Evolutionary conservation across 1,140 invertebrate species (phyloP), one percentile per base, ranked within the genome.

Genomic region (Caenorhabditis briggsae): DNA sequence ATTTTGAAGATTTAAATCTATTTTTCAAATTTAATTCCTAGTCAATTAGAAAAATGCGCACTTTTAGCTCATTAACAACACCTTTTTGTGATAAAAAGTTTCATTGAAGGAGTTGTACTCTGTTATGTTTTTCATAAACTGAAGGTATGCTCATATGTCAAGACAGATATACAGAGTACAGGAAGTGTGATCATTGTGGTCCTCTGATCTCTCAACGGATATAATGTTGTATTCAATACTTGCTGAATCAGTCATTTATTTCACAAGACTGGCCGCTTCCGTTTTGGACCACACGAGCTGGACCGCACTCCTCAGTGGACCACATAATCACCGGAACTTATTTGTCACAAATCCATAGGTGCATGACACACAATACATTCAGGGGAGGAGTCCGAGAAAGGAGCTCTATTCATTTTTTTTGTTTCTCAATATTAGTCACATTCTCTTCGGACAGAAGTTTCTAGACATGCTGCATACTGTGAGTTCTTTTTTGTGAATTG

Each of bases 261-360:
- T 78, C 70, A 78, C 70, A 78, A 78, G 70, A 78, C 7, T 78
- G 46, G 46, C 70, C 46, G n/a, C 33, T 78, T 78, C 46, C 46
- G 70, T 20, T 78, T 78, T 53, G 70, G 46, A 50, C 70, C 70
- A 50, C 70, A 78, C 70, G 70, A 78, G 70, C 70, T 78, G 64
- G 64, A 48, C 59, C 59, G 59, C 59, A 3, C 20, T 23, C 20
- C 33, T 20, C 20, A 18, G 7, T 0, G 7, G 5, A 23, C 8
- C 25, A 65, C 25, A 78, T 78, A 78, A 78, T 78, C 46, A 78
- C 70, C 70, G 70, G 70, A 78, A 78, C 70, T 78, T 78, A 78
- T 78, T 78, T 78, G 70, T 78, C 70, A 78, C 46, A 78, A 78
- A 70, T 33, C 12, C 64, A 70, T 46, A 50, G 70, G 46, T 78